Conservation (phyloP, 1,140 invertebrate genomes). For the Orussus abietinus region DNA sequence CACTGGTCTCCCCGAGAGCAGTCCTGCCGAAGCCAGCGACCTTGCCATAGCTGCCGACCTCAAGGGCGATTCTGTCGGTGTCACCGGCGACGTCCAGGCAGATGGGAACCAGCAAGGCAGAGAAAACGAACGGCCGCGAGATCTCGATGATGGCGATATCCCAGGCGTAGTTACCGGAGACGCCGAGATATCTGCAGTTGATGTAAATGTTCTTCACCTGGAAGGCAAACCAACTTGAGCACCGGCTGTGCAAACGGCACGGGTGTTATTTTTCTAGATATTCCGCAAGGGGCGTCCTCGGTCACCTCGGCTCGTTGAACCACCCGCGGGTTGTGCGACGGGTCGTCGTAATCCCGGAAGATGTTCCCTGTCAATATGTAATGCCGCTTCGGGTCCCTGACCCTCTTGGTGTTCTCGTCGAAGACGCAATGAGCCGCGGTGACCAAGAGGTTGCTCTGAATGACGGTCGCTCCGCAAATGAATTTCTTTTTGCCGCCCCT, state of each 20-base stretch:
- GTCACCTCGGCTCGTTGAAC: slow-evolving; percentile 34
- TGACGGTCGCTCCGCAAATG: slow-evolving; percentile 45
- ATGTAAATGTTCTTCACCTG: slow-evolving; percentile 42
- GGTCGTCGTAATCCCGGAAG: slow-evolving; percentile 38
- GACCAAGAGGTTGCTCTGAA: slow-evolving; percentile 36
- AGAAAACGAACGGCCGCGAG: slow-evolving; percentile 30
- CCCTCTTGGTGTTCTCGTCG: slow-evolving; percentile 20
- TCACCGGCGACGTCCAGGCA: slow-evolving; percentile 36
- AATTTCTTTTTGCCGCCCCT: slow-evolving; percentile 26
- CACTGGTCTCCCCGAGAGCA: slow-evolving; percentile 25
- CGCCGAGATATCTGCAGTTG: slow-evolving; percentile 36
- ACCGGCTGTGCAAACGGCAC: background rate
- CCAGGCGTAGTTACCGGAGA: slow-evolving; percentile 35
- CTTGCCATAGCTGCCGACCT: slow-evolving; percentile 32
- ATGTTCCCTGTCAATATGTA: slow-evolving; percentile 38
- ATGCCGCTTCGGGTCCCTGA: slow-evolving; percentile 20
- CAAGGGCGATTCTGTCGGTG: slow-evolving; percentile 21
- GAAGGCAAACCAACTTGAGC: slow-evolving; percentile 12
- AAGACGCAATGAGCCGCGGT: slow-evolving; percentile 50
- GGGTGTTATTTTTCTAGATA: no score
- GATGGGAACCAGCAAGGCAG: slow-evolving; percentile 30
- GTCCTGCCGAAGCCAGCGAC: slow-evolving; percentile 49
- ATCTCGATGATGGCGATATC: slow-evolving; percentile 46
- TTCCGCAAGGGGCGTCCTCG: no score
- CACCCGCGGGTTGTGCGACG: slow-evolving; percentile 20